These are phyloP conservation scores for Nothocercus julius DNA, from an alignment of 2,113 vertebrate genomes.

Conservation along the genomic window DNA sequence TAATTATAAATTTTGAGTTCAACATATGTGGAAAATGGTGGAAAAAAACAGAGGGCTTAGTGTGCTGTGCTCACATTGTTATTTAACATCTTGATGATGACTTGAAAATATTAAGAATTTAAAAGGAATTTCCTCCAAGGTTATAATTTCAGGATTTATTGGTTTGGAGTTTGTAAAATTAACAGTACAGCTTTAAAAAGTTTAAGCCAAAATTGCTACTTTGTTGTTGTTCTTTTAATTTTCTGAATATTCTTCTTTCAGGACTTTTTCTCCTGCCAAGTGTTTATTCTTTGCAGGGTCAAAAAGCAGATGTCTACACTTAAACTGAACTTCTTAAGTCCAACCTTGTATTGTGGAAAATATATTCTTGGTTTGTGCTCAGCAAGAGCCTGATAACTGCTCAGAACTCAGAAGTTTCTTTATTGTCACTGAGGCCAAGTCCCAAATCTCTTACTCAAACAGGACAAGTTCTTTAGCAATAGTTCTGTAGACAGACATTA, in stretches of 20 bases:
- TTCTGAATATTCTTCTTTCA: neutral
- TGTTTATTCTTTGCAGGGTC: neutral
- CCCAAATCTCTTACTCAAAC: neutral
- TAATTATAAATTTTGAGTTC: neutral
- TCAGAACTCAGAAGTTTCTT: neutral
- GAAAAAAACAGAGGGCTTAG: neutral
- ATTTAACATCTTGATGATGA: neutral
- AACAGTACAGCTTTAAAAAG: neutral
- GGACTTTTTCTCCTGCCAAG: neutral
- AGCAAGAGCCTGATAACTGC: neutral
- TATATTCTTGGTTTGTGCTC: neutral
- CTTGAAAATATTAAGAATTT: neutral
- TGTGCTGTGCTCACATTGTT: neutral
- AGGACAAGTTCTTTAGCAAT: neutral
- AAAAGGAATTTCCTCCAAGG: neutral
- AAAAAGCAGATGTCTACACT: neutral
- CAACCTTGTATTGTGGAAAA: neutral
- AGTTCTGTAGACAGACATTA: neutral
- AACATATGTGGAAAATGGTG: too few relatives aligned
- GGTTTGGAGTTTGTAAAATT: neutral
- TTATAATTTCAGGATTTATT: neutral
- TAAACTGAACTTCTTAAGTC: neutral
- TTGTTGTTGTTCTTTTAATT: slow-evolving; percentile 1
- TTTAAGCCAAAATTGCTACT: neutral
- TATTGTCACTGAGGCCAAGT: neutral